Evolutionary conservation across 2,888 invertebrate genomes (phyloP).

Genomic region (Philereme vetulata): DNA sequence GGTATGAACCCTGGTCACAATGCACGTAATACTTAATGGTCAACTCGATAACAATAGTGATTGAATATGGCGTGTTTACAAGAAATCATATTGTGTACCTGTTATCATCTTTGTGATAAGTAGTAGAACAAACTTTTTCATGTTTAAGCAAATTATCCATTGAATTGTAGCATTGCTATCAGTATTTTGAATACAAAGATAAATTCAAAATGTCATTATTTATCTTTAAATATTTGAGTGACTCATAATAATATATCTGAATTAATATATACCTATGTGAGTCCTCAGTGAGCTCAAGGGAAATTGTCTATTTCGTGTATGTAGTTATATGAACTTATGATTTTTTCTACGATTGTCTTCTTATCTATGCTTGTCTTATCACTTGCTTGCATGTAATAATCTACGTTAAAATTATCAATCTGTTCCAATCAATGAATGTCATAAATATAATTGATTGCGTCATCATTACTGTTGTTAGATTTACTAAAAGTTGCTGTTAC

Average conservation of each 20-base stretch:
- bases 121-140: slow-evolving; percentile 3
- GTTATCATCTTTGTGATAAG: slow-evolving; percentile 10
- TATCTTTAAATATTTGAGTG: not conserved
- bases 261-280: not conserved
- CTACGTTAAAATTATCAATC: no score
- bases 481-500: no score
- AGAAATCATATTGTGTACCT: slow-evolving; percentile 1
- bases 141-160: slow-evolving; percentile 2
- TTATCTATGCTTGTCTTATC: not conserved
- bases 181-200: not conserved
- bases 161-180: not conserved
- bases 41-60: not conserved
- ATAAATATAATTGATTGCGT: no score
- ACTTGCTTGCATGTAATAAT: not conserved
- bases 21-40: not conserved
- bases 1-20: not conserved
- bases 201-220: not conserved
- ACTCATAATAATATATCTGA: not conserved
- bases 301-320: not conserved
- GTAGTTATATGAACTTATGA: not conserved
- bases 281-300: not conserved
- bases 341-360: no score
- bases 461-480: no score
- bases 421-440: no score
- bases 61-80: slow-evolving; percentile 8